Evolutionary conservation across 2,888 invertebrate species (phyloP).

Genomic region (Cancer borealis): DNA sequence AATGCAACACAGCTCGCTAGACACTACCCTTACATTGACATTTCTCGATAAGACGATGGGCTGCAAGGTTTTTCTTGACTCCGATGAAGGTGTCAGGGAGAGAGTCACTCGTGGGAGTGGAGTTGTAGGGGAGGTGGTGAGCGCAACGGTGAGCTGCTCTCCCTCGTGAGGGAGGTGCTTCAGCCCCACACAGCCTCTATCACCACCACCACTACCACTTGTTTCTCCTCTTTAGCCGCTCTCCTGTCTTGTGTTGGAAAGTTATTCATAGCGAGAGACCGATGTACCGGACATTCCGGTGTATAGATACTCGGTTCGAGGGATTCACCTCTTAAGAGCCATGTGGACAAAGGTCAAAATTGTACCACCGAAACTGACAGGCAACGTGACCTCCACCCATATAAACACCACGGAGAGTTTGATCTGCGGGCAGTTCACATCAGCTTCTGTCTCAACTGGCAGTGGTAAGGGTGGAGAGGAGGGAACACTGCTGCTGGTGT

Average conservation of each 20-base stretch:
- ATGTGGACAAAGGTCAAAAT: neutral
- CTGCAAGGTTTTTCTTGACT: neutral
- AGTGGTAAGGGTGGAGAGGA: neutral
- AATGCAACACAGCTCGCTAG: neutral
- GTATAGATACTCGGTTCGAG: neutral
- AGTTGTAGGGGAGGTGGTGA: neutral
- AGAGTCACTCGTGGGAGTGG: slow-evolving; percentile 29
- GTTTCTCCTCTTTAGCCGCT: neutral
- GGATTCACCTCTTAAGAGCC: neutral
- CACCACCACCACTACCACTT: neutral
- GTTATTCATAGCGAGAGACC: neutral
- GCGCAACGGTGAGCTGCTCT: slow-evolving; percentile 24
- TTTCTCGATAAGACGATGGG: slow-evolving; percentile 22
- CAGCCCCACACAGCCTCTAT: neutral
- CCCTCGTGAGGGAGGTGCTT: slow-evolving; percentile 23
- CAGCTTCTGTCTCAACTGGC: neutral
- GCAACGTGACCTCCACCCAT: neutral
- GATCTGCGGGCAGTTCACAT: slow-evolving; percentile 21
- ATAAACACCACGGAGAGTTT: slow-evolving; percentile 1
- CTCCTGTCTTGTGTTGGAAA: slow-evolving; percentile 23
- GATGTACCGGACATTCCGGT: neutral
- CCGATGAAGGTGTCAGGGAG: slow-evolving; percentile 36
- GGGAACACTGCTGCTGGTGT: neutral
- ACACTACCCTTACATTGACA: slow-evolving; percentile 31
- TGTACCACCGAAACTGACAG: neutral